These are phyloP conservation scores for Sycophaga agraensis DNA, from an alignment of 1,140 invertebrate species.

Conservation along the genomic window DNA sequence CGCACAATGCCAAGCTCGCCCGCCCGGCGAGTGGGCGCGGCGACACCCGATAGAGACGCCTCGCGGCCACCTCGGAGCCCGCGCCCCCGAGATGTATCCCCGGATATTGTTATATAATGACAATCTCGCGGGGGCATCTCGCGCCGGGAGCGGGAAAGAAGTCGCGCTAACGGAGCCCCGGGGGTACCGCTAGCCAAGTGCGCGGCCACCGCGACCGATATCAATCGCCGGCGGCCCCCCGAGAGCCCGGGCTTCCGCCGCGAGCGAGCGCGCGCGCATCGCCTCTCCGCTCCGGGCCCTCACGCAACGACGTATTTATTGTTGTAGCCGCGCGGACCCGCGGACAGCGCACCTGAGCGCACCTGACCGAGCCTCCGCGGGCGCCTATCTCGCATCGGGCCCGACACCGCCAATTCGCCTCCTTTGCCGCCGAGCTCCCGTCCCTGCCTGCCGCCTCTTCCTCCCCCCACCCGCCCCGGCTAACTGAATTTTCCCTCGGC, in stretches of 20 bases:
- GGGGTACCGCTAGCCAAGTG: conserved; percentile 37
- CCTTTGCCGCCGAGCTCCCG: no score
- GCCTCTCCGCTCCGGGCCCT: neutral
- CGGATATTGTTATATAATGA: conserved; percentile 45
- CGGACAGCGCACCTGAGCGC: neutral
- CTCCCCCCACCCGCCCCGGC: neutral
- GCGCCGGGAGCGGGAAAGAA: conserved; percentile 29
- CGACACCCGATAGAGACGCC: neutral
- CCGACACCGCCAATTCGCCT: no score
- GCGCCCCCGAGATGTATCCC: no score
- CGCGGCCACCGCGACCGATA: conserved; percentile 9
- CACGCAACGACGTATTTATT: neutral
- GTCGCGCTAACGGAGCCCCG: conserved; percentile 38
- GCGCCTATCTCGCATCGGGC: no score
- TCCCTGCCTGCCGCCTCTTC: neutral
- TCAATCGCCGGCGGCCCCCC: conserved; percentile 17
- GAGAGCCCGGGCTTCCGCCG: neutral
- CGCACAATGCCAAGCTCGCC: neutral
- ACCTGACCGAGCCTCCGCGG: conserved; percentile 1
- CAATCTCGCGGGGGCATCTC: conserved; percentile 32
- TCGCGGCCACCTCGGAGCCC: neutral
- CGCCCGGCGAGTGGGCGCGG: neutral
- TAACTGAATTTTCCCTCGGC: neutral
- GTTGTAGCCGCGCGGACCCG: neutral
- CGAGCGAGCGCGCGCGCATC: neutral